Evolutionary conservation across 2,888 invertebrate species (phyloP).

Genomic region (Agrochola macilenta): DNA sequence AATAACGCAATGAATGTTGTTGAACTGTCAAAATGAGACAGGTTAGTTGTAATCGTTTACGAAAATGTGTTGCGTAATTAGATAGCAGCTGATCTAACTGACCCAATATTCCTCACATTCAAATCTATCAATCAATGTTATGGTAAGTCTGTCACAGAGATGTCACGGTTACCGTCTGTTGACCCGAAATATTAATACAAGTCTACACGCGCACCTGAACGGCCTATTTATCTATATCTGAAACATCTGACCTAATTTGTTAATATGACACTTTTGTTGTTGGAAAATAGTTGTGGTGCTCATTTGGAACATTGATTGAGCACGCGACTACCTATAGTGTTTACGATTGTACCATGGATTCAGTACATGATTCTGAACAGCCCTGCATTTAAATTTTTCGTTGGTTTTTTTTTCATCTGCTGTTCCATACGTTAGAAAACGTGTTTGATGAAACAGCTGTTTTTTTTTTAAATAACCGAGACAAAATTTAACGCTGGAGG

Average conservation of each 20-base stretch:
- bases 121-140: conserved; percentile 34
- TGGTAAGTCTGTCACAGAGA: background rate
- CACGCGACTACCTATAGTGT: background rate
- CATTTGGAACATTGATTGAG: conserved; percentile 5
- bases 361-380: no score
- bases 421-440: no score
- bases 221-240: conserved; percentile 32
- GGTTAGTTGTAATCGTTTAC: no score
- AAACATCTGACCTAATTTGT: conserved; percentile 44
- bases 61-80: no score
- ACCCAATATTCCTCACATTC: background rate
- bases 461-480: no score
- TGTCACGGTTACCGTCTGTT: conserved; percentile 13
- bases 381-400: no score
- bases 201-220: conserved; percentile 39
- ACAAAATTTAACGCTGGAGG: no score
- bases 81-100: background rate
- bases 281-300: background rate
- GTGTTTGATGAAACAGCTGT: no score
- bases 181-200: conserved; percentile 37
- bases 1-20: no score
- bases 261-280: background rate
- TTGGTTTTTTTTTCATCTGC: no score
- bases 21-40: no score
- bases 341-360: no score